Conservation (phyloP, 2,113 vertebrate species). For the Hystrix cristata region DNA sequence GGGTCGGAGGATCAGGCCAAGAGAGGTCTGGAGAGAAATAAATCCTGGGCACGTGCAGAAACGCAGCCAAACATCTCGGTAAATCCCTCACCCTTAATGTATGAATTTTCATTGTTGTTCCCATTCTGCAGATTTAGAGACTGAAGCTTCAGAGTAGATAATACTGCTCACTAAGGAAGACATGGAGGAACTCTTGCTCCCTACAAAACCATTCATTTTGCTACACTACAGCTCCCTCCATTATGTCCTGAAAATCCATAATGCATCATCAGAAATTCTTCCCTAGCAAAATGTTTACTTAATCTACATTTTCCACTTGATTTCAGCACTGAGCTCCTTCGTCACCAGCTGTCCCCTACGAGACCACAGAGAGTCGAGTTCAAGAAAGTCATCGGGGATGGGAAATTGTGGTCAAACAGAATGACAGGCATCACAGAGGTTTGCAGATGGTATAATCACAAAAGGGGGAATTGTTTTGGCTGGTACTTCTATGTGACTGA, state of each 20-base stretch:
- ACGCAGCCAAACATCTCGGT: neutral
- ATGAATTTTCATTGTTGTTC: too few species aligned
- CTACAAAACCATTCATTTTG: neutral
- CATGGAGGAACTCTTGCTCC: neutral
- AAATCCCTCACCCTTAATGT: neutral
- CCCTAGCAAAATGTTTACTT: neutral
- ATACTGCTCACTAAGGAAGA: rapidly evolving
- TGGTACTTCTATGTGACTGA: neutral
- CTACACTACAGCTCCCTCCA: neutral
- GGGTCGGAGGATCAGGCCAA: neutral
- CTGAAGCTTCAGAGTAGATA: neutral
- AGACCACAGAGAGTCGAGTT: neutral
- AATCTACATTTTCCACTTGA: neutral
- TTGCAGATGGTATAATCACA: neutral
- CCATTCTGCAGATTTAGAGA: neutral
- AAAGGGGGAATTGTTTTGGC: neutral
- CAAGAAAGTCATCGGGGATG: neutral
- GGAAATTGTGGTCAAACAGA: neutral
- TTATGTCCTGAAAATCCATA: neutral
- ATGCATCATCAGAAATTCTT: neutral
- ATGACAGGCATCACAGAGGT: neutral
- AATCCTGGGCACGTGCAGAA: neutral
- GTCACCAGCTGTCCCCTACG: neutral
- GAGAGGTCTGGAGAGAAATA: neutral
- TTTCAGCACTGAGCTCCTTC: neutral